Conservation (phyloP, 2,113 vertebrate genomes). For the Parus major region DNA sequence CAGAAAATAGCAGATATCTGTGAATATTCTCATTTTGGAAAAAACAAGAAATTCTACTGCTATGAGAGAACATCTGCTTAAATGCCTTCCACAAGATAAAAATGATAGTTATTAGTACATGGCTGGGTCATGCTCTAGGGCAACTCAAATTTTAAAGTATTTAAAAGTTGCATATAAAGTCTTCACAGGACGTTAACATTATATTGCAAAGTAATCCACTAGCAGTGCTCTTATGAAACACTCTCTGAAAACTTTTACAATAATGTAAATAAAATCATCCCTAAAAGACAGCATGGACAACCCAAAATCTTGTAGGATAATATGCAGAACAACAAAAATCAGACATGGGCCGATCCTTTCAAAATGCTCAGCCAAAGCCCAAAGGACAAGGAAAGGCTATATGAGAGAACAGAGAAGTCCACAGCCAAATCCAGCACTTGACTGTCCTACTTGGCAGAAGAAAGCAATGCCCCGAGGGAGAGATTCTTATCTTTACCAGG, state of each 20-base stretch:
- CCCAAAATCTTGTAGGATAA: not conserved
- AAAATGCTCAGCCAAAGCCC: not conserved
- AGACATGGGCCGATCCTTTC: not conserved
- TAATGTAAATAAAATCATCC: not conserved
- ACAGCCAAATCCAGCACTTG: not conserved
- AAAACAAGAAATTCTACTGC: not conserved
- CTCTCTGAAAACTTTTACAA: not conserved
- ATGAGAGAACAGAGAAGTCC: not conserved
- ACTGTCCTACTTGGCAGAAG: slow-evolving; percentile 7
- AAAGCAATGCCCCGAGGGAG: not conserved
- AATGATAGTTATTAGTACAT: not conserved
- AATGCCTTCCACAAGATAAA: slow-evolving; percentile 21
- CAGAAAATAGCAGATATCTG: not conserved
- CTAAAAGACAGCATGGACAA: not conserved
- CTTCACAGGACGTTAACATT: not conserved
- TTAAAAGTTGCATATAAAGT: not conserved
- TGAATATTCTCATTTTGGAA: not conserved
- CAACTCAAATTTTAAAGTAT: not conserved
- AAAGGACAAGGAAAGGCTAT: not conserved
- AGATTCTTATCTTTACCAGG: not conserved
- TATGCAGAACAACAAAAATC: not conserved
- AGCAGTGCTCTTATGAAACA: not conserved
- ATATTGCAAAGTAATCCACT: not conserved
- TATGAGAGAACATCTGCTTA: not conserved
- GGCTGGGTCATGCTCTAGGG: not conserved